phyloP scores from a whole-genome alignment of 2,888 invertebrate genomes.

The Luperina nickerlii region DNA sequence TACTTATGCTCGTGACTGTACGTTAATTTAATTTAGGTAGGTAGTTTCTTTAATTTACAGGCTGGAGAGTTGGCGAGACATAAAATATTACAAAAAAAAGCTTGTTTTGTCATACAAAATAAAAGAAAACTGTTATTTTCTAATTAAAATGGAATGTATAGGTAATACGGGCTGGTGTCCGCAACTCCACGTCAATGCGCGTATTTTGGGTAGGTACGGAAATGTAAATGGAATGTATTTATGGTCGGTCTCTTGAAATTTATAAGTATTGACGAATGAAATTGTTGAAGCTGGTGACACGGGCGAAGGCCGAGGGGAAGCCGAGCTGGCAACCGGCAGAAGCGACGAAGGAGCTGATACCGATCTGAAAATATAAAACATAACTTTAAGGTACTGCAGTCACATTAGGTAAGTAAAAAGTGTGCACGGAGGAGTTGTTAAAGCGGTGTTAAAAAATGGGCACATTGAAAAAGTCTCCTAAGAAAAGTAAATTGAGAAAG shows the following conservation, averaged over 20 bases:
- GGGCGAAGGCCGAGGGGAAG: slow-evolving; percentile 78
- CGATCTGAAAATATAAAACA: slow-evolving; percentile 69
- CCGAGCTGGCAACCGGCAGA: slow-evolving; percentile 73
- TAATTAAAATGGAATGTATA: background rate
- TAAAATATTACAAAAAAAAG: background rate
- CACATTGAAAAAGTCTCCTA: background rate
- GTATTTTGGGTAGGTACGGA: no score
- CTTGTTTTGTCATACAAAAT: background rate
- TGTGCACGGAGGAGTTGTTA: background rate
- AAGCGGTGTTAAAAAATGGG: no score
- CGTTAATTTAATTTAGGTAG: background rate
- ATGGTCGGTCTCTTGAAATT: slow-evolving; percentile 25
- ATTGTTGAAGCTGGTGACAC: slow-evolving; percentile 76
- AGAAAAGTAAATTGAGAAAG: no score
- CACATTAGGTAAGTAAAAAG: background rate
- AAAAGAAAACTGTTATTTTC: background rate
- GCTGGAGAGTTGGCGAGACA: no score
- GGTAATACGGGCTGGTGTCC: no score
- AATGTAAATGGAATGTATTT: background rate
- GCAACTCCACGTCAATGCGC: no score
- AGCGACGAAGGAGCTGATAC: slow-evolving; percentile 80
- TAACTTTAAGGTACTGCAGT: no score
- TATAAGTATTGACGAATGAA: slow-evolving; percentile 74
- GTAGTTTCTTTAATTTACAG: background rate
- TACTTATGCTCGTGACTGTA: no score